Base-by-base conservation (phyloP, 2,797 vertebrate species). In the Xyrichtys novacula region DNA sequence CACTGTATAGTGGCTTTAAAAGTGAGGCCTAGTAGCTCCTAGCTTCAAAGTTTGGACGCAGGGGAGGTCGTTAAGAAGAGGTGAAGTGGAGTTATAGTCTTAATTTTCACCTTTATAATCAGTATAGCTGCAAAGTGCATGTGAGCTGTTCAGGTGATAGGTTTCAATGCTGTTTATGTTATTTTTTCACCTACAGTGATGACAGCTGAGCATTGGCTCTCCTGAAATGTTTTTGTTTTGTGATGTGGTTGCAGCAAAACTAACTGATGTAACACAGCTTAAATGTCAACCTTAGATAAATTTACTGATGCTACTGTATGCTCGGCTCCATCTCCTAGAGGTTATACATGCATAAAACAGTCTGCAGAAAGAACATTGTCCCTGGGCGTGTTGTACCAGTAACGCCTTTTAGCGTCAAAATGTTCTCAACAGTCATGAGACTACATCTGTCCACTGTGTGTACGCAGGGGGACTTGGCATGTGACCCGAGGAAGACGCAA, bases 401-500 rank as follows among this genome's bases (percentile, higher is more conserved):
- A 61, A 76, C 43, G 68, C 80, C 66, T 88, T 79, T 52, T 46
- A 76, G 61, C 80, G 79, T 84, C 77, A 75, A 82, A 81, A 83
- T 83, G 62, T 84, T 85, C 81, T 82, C 76, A 74, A 81, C 29
- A 26, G 88, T 92, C 89, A 91, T 91, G 88, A 84, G 89, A 89
- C 87, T 54, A 57, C 36, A 56, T 86, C 80, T 82, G 76, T 81
- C 78, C 69, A 69, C 75, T 82, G 73, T 86, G 75, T 83, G 64
- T 87, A 78, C 15, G 62, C 75, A 83, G 71, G 59, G 66, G 65
- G 74, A 77, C 76, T 73, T 64, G 61, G 71, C 91, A 90, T 93
- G 90, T 93, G 91, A 92, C 86, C 80, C 36, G 16, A 42, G 38
- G 81, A 87, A 88, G 90, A 90, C 81, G 57, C 88, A 91, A 87